phyloP scores from a whole-genome alignment of 2,888 invertebrate genomes.

The Stenodera caucasica region DNA sequence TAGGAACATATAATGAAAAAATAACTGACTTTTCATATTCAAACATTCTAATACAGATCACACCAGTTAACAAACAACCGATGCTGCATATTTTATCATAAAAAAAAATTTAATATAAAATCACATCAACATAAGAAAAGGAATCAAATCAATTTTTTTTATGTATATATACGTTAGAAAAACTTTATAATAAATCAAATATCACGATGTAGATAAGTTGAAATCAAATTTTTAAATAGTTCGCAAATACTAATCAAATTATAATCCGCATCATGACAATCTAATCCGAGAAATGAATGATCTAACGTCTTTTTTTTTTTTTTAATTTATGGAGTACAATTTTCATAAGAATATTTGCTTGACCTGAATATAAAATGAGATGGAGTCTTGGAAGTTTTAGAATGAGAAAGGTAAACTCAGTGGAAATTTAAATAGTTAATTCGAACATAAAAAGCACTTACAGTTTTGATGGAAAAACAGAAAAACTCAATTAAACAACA shows the following conservation, averaged over 20 bases:
- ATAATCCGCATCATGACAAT: conserved; percentile 1
- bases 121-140: background rate
- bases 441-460: conserved; percentile 6
- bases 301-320: background rate
- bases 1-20: background rate
- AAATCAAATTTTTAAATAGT: background rate
- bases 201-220: background rate
- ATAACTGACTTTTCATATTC: background rate
- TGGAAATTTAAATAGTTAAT: conserved; percentile 7
- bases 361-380: conserved; percentile 5
- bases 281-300: conserved; percentile 1
- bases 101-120: background rate
- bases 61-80: background rate
- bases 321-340: background rate
- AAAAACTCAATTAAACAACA: conserved; percentile 6
- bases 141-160: background rate
- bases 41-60: background rate
- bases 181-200: conserved; percentile 1
- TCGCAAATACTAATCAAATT: background rate
- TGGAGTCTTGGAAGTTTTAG: background rate
- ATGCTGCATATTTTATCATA: background rate
- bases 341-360: conserved; percentile 5
- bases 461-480: conserved; percentile 4
- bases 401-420: conserved; percentile 6
- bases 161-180: no score